phyloP scores from a whole-genome alignment of 2,888 invertebrate genomes.

The Aporophyla lueneburgensis region DNA sequence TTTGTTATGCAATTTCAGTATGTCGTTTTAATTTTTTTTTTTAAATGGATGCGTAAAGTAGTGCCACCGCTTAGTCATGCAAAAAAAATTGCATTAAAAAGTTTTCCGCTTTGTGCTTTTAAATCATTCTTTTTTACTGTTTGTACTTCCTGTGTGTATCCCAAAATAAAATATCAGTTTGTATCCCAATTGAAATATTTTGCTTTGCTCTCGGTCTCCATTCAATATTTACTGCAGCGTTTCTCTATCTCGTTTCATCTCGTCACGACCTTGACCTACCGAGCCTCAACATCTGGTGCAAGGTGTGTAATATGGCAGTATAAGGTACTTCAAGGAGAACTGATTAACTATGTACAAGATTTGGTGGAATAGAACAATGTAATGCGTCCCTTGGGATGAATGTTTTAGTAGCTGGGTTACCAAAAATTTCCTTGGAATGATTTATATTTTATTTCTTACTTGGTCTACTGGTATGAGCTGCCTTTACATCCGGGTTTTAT shows the following conservation, averaged over 20 bases:
- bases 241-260: background rate
- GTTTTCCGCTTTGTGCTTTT: too few species aligned
- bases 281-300: background rate
- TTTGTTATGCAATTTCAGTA: too few species aligned
- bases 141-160: too few species aligned
- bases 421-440: background rate
- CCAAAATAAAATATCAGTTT: too few species aligned
- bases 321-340: constrained; percentile 21
- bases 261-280: constrained; percentile 27
- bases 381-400: constrained; percentile 21
- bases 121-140: too few species aligned
- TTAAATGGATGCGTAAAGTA: too few species aligned
- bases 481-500: background rate
- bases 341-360: constrained; percentile 40
- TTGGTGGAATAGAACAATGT: constrained; percentile 21
- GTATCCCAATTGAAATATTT: too few species aligned
- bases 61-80: too few species aligned
- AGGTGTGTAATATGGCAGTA: constrained; percentile 12
- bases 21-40: too few species aligned
- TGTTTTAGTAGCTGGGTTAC: constrained; percentile 24
- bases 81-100: too few species aligned
- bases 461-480: background rate
- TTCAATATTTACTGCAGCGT: background rate
- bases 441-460: background rate
- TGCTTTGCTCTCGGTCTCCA: background rate